Conservation (phyloP, 1,140 invertebrate genomes). For the Drosophila jambulina region DNA sequence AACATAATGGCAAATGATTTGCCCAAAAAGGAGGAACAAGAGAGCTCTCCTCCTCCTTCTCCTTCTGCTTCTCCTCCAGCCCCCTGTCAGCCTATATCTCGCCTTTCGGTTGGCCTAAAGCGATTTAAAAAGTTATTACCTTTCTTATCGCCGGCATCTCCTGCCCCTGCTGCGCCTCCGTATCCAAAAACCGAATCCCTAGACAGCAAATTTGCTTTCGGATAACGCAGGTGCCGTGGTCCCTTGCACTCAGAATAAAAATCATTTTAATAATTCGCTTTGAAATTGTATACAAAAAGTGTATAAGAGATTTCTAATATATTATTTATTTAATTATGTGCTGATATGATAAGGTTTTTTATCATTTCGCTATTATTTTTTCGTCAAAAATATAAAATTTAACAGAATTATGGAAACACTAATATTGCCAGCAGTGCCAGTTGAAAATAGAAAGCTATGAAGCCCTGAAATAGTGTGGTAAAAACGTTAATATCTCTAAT, state of each 20-base stretch:
- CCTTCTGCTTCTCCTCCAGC: not conserved
- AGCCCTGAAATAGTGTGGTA: no score
- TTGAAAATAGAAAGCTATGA: no score
- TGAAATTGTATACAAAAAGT: not conserved
- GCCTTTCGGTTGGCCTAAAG: constrained; percentile 45
- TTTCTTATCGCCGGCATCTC: constrained; percentile 64
- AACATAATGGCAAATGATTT: constrained; percentile 69
- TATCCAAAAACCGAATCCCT: constrained; percentile 64
- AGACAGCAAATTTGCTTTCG: constrained; percentile 53
- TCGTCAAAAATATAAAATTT: not conserved
- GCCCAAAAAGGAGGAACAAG: constrained; percentile 18
- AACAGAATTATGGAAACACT: no score
- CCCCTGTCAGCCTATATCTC: constrained; percentile 8
- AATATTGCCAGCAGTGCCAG: no score
- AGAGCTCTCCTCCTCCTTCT: not conserved
- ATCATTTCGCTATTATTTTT: not conserved
- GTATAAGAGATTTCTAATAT: no score
- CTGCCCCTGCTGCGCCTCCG: constrained; percentile 7
- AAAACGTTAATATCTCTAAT: no score
- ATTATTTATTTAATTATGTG: not conserved
- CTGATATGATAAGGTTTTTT: not conserved
- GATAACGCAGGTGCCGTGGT: constrained; percentile 24
- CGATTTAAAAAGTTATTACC: constrained; percentile 80
- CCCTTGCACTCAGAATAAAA: constrained; percentile 13
- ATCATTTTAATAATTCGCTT: not conserved